These are phyloP conservation scores for Callionymus lyra DNA, from an alignment of 2,113 vertebrate species.

Conservation along the genomic window DNA sequence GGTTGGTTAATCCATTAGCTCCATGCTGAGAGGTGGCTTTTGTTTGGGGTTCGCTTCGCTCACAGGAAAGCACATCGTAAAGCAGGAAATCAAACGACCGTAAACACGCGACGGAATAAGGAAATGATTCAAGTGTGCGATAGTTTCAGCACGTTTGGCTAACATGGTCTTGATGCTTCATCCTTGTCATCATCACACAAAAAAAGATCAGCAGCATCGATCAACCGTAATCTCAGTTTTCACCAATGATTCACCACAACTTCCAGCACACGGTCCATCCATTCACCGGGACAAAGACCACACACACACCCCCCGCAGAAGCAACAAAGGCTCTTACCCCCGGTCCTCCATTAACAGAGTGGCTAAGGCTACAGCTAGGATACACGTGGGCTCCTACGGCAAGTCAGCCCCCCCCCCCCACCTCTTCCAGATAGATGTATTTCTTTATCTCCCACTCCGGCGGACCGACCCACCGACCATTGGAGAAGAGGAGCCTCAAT, in stretches of 20 bases:
- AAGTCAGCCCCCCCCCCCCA: constrained; percentile 24
- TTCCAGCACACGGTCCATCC: constrained; percentile 12
- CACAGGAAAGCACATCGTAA: constrained; percentile 8
- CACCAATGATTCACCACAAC: constrained; percentile 10
- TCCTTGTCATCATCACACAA: no score
- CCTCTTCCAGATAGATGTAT: background rate
- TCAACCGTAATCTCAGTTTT: constrained; percentile 8
- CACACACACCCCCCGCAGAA: constrained; percentile 26
- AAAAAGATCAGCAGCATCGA: background rate
- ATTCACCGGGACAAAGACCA: constrained; percentile 35
- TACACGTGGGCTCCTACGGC: constrained; percentile 49
- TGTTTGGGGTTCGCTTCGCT: constrained; percentile 34
- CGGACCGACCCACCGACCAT: constrained; percentile 8
- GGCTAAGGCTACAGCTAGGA: constrained; percentile 36
- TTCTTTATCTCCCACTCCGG: constrained; percentile 4
- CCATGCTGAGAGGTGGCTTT: constrained; percentile 44
- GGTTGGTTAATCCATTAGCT: constrained; percentile 61
- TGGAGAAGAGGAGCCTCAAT: constrained; percentile 12
- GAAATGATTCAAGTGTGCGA: no score
- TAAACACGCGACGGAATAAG: background rate
- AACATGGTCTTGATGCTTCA: no score
- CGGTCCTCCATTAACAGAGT: constrained; percentile 50
- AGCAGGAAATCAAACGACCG: background rate
- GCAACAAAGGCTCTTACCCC: constrained; percentile 64
- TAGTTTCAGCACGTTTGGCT: no score